Evolutionary conservation across 35 echinoderm and acorn worm species (phyloP).

Genomic region (Patiria miniata): DNA sequence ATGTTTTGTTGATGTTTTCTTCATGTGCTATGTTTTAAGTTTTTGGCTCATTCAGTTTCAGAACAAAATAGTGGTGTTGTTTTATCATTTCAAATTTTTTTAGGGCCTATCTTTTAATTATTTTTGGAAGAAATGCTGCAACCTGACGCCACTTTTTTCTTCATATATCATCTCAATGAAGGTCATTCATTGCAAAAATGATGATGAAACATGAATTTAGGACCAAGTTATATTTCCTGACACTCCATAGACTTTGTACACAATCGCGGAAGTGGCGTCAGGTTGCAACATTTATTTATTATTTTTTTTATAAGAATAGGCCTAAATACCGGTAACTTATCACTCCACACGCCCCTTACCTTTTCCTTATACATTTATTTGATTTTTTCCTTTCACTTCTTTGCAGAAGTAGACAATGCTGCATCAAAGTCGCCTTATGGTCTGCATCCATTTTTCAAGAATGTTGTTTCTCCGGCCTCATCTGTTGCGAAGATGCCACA

Average conservation of each 20-base stretch:
- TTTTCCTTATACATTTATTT: not conserved
- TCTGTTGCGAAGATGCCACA: constrained; percentile 3
- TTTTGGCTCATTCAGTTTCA: not conserved
- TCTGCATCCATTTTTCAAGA: constrained; percentile 37
- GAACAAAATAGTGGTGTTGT: not conserved
- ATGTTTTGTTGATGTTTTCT: no score
- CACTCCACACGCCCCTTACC: not conserved
- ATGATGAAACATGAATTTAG: no score
- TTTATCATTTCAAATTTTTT: not conserved
- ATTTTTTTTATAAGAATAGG: not conserved
- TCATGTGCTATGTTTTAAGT: no score
- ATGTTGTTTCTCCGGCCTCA: not conserved
- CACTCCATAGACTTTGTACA: no score
- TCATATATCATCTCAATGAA: no score
- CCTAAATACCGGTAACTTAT: not conserved
- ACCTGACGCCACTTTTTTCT: no score
- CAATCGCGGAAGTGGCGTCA: no score
- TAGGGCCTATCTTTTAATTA: not conserved
- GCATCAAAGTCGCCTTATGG: not conserved
- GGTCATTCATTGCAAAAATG: no score
- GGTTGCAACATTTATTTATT: no score
- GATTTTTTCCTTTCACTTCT: not conserved
- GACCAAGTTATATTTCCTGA: constrained; percentile 32
- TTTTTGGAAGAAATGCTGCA: no score
- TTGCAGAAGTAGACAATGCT: not conserved